phyloP scores from a whole-genome alignment of 1,140 invertebrate genomes.

The Drosophila gunungcola region DNA sequence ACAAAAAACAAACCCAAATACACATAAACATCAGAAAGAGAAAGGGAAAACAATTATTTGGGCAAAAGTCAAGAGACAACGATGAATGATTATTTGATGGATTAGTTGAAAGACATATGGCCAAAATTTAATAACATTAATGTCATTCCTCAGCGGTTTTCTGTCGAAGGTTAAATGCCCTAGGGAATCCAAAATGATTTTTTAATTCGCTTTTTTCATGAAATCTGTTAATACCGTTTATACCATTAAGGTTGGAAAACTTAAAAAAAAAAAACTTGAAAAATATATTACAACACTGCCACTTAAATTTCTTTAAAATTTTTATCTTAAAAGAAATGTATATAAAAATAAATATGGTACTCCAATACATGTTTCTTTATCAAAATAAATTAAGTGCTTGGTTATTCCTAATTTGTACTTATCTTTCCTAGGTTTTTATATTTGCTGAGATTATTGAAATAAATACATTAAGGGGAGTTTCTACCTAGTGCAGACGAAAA shows the following conservation, averaged over 20 bases:
- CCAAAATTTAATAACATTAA: constrained; percentile 35
- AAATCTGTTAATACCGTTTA: not conserved
- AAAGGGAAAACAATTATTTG: constrained; percentile 33
- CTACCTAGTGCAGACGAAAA: too few species aligned
- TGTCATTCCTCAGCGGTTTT: not conserved
- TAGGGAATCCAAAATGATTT: constrained; percentile 4
- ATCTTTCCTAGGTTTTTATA: too few species aligned
- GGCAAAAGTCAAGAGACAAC: constrained; percentile 41
- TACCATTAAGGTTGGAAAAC: not conserved
- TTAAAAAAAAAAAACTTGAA: not conserved
- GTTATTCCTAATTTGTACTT: too few species aligned
- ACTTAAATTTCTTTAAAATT: too few species aligned
- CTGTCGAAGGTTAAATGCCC: constrained; percentile 16
- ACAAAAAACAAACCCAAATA: constrained; percentile 10
- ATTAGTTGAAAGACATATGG: constrained; percentile 62
- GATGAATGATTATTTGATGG: constrained; percentile 66
- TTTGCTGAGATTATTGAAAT: not conserved
- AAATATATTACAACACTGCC: too few species aligned
- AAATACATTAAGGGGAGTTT: too few species aligned
- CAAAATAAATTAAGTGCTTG: not conserved
- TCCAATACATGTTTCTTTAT: not conserved
- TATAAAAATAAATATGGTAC: too few species aligned
- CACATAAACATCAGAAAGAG: constrained; percentile 25
- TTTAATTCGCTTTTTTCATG: not conserved
- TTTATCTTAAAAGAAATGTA: too few species aligned